These are phyloP conservation scores for Meda fulgida DNA, from an alignment of 2,797 vertebrate genomes.

Conservation along the genomic window DNA sequence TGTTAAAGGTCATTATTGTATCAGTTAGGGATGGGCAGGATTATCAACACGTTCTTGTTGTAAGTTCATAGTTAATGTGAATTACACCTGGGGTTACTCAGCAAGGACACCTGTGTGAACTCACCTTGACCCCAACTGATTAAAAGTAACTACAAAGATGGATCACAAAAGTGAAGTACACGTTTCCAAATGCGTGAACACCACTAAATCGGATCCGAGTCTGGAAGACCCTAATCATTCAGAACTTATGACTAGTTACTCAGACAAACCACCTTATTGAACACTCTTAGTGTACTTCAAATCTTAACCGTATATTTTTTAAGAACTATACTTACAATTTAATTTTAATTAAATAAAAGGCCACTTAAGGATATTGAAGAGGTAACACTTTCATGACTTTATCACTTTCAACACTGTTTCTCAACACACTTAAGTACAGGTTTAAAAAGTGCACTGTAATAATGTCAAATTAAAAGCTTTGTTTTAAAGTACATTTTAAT, in stretches of 20 bases:
- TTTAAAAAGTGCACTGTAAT: background rate
- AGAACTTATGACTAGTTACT: background rate
- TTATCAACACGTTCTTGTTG: too few relatives aligned
- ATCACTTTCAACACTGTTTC: too few relatives aligned
- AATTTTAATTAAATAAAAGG: background rate
- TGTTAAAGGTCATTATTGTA: background rate
- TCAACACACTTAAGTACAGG: background rate
- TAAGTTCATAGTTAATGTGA: background rate
- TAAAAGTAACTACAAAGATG: background rate
- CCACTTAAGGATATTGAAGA: too few relatives aligned
- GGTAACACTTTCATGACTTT: background rate
- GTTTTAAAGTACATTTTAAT: background rate
- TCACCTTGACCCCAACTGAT: background rate
- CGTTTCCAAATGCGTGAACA: background rate
- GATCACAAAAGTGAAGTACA: background rate
- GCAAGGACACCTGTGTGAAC: too few relatives aligned
- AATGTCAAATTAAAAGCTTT: background rate
- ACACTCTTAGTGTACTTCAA: background rate
- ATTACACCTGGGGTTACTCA: background rate
- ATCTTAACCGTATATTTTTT: background rate
- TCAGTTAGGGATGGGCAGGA: constrained; percentile 1
- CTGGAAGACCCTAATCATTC: background rate
- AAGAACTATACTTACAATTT: background rate
- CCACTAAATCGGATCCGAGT: background rate
- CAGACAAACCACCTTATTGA: too few relatives aligned